Evolutionary conservation across 2,797 vertebrate species (phyloP).

Genomic region (Gymnoscopelus microlampas): DNA sequence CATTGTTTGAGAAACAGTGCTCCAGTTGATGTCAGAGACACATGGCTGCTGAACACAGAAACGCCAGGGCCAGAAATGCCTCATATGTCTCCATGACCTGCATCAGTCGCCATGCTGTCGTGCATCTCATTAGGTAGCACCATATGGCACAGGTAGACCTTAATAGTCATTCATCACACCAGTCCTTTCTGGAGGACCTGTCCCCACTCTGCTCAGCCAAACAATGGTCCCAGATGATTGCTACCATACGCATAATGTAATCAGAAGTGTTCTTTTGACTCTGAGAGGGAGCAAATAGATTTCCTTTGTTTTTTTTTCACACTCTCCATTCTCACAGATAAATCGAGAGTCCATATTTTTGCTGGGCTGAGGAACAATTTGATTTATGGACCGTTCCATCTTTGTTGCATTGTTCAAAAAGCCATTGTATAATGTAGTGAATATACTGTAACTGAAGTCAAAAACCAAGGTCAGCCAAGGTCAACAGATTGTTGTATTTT

Average conservation of each 20-base stretch:
- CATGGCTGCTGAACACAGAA: slow-evolving; percentile 61
- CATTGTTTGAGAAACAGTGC: slow-evolving; percentile 2
- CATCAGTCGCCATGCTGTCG: slow-evolving; percentile 57
- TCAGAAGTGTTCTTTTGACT: too few relatives aligned
- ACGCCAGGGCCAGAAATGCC: slow-evolving; percentile 33
- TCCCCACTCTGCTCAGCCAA: slow-evolving; percentile 48
- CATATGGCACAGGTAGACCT: slow-evolving; percentile 39
- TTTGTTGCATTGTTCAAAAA: slow-evolving; percentile 6
- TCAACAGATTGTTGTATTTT: slow-evolving; percentile 21
- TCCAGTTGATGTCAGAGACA: slow-evolving; percentile 66
- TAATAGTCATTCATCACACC: slow-evolving; percentile 57
- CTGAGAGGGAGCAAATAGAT: background rate
- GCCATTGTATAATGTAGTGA: slow-evolving; percentile 29
- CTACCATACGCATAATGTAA: slow-evolving; percentile 9
- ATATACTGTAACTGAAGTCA: background rate
- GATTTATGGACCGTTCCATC: slow-evolving; percentile 50
- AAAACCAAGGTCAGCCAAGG: slow-evolving; percentile 6
- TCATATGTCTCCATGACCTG: slow-evolving; percentile 71
- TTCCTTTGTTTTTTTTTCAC: background rate
- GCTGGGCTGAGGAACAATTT: slow-evolving; percentile 23
- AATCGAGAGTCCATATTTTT: too few relatives aligned
- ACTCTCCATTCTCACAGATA: background rate
- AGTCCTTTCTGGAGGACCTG: slow-evolving; percentile 6
- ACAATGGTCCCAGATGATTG: slow-evolving; percentile 41
- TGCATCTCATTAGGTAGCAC: slow-evolving; percentile 68